These are phyloP conservation scores for Proisotoma minuta DNA, from an alignment of 2,888 invertebrate genomes.

Conservation along the genomic window DNA sequence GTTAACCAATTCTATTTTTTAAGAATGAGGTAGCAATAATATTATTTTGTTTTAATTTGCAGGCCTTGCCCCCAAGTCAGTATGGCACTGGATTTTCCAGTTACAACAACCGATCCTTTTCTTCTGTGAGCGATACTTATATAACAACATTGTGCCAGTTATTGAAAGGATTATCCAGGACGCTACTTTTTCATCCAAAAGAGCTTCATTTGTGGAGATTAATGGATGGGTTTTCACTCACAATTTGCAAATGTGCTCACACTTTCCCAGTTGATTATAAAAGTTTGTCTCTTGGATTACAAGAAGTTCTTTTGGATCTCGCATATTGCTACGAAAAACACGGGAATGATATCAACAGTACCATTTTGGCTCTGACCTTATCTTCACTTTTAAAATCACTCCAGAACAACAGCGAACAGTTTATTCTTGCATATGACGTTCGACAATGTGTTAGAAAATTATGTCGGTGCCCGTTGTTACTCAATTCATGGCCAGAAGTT, in stretches of 20 bases:
- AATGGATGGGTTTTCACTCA: slow-evolving; percentile 31
- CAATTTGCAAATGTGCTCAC: slow-evolving; percentile 30
- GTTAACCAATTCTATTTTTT: too few relatives aligned
- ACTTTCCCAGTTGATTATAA: slow-evolving; percentile 40
- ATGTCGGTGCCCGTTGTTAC: slow-evolving; percentile 20
- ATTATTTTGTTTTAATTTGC: background rate
- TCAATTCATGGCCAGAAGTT: slow-evolving; percentile 28
- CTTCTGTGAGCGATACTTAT: slow-evolving; percentile 27
- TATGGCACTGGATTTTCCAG: background rate
- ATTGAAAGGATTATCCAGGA: slow-evolving; percentile 35
- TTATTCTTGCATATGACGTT: slow-evolving; percentile 35
- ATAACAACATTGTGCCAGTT: slow-evolving; percentile 32
- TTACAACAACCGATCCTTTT: background rate
- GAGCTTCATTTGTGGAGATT: slow-evolving; percentile 34
- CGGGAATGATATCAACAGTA: slow-evolving; percentile 6
- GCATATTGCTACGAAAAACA: slow-evolving; percentile 31
- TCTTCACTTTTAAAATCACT: slow-evolving; percentile 22
- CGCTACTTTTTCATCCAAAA: slow-evolving; percentile 32
- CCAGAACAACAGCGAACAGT: slow-evolving; percentile 20
- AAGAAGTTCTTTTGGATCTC: slow-evolving; percentile 36
- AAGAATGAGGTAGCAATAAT: background rate
- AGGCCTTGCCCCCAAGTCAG: background rate
- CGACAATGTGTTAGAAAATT: slow-evolving; percentile 29
- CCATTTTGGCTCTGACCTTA: slow-evolving; percentile 19
- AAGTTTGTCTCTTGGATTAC: slow-evolving; percentile 31